These are phyloP conservation scores for Aurelia sp. DNA, from an alignment of 30 jellyfish, hydroid and myxozoan genomes.

Conservation along the genomic window DNA sequence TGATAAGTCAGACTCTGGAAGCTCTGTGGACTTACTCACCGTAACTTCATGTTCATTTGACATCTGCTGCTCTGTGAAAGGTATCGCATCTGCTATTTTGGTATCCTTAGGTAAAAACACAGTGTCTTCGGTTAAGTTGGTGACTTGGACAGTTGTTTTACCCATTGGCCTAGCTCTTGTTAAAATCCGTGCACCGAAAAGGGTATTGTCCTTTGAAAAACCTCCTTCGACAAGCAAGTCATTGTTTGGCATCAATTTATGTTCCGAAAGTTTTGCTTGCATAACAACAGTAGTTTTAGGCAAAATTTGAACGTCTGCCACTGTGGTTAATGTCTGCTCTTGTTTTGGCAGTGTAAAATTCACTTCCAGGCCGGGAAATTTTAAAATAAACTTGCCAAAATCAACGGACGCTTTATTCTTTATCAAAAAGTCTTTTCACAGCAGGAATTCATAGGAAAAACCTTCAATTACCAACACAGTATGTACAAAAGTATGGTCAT, in stretches of 20 bases:
- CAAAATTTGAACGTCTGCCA: conserved; percentile 16
- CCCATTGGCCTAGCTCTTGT: conserved; percentile 18
- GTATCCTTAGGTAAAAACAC: conserved; percentile 21
- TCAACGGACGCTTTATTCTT: neutral
- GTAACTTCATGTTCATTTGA: neutral
- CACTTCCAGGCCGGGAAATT: neutral
- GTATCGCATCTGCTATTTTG: conserved; percentile 9
- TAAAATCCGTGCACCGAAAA: conserved; percentile 15
- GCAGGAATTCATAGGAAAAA: conserved; percentile 19
- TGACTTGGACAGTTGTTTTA: conserved; percentile 6
- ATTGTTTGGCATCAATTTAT: neutral
- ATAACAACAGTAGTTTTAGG: conserved; percentile 11
- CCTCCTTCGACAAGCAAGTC: conserved; percentile 31
- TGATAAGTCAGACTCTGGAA: neutral
- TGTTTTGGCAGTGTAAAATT: neutral
- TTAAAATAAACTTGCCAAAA: too few relatives aligned
- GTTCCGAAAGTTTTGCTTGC: conserved; percentile 1
- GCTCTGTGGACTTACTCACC: too few relatives aligned
- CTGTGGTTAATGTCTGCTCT: conserved; percentile 1
- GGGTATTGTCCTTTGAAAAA: conserved; percentile 13
- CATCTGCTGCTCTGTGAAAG: conserved; percentile 1
- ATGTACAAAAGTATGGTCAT: conserved; percentile 1
- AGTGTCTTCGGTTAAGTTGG: conserved; percentile 14
- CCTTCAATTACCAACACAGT: neutral
- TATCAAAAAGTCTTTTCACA: conserved; percentile 26